Conservation (phyloP, 1,140 invertebrate species). For the Pomacea maculata region DNA sequence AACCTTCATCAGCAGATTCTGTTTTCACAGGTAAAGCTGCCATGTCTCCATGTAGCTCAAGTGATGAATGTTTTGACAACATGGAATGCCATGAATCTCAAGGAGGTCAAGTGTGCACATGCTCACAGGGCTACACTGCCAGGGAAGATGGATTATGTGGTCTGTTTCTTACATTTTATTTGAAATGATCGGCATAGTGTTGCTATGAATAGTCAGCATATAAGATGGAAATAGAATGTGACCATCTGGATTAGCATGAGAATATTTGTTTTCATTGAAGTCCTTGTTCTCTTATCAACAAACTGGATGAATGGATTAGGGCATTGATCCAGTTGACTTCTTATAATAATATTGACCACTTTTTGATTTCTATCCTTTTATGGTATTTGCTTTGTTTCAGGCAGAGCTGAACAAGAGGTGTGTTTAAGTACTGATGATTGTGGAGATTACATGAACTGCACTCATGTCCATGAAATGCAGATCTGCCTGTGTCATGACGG, state of each 20-base stretch:
- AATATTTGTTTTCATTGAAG: no score
- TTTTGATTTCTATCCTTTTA: neutral
- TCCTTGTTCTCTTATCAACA: no score
- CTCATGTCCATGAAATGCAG: neutral
- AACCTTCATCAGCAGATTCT: neutral
- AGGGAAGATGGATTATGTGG: neutral
- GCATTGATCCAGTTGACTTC: no score
- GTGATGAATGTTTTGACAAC: neutral
- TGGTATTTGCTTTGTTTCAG: neutral
- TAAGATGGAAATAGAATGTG: no score
- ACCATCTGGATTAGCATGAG: no score
- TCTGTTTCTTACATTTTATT: neutral
- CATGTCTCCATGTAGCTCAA: neutral
- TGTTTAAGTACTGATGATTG: neutral
- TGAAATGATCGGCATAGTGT: neutral
- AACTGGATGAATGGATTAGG: no score
- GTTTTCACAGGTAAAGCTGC: neutral
- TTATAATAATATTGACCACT: no score
- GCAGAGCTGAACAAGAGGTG: neutral
- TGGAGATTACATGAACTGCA: neutral
- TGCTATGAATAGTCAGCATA: no score
- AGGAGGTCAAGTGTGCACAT: neutral
- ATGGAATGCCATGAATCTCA: neutral
- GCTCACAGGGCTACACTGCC: neutral
- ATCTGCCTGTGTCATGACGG: neutral